Conservation (phyloP, 2,113 vertebrate species). For the Hypanus sabinus region DNA sequence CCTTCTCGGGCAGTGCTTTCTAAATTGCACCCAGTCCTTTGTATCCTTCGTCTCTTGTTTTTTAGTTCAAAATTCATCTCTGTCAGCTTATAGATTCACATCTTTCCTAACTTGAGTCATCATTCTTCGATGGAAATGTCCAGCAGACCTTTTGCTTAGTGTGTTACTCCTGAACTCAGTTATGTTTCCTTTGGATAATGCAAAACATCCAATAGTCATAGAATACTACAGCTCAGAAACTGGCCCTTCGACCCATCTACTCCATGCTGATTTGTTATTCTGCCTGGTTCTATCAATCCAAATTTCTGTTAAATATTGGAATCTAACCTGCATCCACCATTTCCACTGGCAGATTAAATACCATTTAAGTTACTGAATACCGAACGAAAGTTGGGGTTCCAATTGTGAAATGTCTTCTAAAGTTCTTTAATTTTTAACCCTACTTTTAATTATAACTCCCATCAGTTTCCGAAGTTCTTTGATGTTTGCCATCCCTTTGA, state of each 20-base stretch:
- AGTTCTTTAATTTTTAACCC: neutral
- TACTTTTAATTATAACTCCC: neutral
- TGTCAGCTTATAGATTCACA: neutral
- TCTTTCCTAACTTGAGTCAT: neutral
- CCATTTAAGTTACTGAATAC: neutral
- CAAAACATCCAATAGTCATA: no score
- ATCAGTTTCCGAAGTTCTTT: neutral
- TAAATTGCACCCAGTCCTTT: no score
- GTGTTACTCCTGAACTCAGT: neutral
- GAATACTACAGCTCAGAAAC: no score
- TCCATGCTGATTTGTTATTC: no score
- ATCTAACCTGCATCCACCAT: no score
- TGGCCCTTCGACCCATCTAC: no score
- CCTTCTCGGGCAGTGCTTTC: no score
- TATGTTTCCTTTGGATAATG: neutral
- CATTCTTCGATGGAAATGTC: neutral
- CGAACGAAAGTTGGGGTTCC: neutral
- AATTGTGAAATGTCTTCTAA: neutral
- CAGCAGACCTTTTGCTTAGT: neutral
- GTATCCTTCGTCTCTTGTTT: no score
- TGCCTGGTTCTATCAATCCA: no score
- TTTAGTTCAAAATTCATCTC: no score
- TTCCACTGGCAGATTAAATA: no score
- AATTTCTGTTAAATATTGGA: no score
- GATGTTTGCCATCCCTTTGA: neutral